phyloP scores from a whole-genome alignment of 2,797 vertebrate species.

The Siniperca scherzeri region DNA sequence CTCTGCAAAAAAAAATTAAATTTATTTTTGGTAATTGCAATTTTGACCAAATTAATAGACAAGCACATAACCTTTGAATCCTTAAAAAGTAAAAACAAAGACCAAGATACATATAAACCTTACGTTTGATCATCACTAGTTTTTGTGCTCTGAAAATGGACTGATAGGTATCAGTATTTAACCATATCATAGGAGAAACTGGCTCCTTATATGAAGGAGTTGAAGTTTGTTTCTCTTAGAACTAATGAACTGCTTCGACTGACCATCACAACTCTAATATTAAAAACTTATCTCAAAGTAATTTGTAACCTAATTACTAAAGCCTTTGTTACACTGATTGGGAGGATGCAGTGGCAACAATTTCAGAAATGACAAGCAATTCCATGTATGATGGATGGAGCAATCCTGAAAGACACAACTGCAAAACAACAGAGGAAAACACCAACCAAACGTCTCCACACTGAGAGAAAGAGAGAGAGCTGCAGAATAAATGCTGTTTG shows the following conservation, averaged over 20 bases:
- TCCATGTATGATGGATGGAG: conserved; percentile 41
- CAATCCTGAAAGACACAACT: conserved; percentile 34
- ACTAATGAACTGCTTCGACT: background rate
- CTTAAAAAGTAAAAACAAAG: background rate
- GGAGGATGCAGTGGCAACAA: conserved; percentile 26
- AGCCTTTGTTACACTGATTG: conserved; percentile 1
- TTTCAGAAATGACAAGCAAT: conserved; percentile 28
- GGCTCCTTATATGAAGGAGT: background rate
- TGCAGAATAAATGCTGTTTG: conserved; percentile 34
- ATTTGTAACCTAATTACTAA: conserved; percentile 24
- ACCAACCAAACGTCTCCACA: background rate
- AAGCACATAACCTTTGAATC: background rate
- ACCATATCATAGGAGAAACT: background rate
- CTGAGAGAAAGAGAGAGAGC: conserved; percentile 1
- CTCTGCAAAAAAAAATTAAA: background rate
- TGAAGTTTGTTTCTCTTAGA: background rate
- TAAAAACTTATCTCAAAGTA: conserved; percentile 7
- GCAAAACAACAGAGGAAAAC: conserved; percentile 28
- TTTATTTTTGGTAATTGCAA: background rate
- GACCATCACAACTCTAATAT: conserved; percentile 10
- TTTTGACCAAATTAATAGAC: background rate
- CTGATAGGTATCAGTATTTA: background rate
- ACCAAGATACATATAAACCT: too few relatives aligned
- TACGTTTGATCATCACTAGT: background rate
- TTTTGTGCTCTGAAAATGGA: background rate